Conservation (phyloP, 2,797 vertebrate genomes). For the Cephalopachus bancanus region DNA sequence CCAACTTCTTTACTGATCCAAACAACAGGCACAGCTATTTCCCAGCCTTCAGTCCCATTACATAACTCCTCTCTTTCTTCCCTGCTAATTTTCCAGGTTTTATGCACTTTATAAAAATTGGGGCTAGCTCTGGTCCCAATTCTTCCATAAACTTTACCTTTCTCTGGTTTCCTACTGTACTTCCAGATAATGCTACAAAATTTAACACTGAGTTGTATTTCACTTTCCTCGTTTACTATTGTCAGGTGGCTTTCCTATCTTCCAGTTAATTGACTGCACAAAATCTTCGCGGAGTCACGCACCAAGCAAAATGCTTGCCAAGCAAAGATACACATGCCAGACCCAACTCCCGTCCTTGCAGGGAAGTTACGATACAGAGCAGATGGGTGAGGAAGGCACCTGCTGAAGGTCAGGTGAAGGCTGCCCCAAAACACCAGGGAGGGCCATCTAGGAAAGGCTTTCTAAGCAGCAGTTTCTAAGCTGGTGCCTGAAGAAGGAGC, state of each 20-base stretch:
- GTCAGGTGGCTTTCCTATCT: background rate
- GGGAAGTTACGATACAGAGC: background rate
- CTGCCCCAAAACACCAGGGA: background rate
- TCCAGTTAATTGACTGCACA: background rate
- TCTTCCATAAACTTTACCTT: background rate
- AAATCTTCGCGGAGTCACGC: background rate
- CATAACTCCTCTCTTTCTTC: background rate
- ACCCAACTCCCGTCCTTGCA: background rate
- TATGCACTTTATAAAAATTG: background rate
- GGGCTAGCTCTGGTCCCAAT: background rate
- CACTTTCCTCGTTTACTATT: background rate
- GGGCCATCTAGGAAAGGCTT: background rate
- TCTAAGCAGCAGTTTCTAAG: background rate
- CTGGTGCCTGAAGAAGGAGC: background rate
- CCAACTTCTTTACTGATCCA: background rate
- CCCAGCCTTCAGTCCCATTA: background rate
- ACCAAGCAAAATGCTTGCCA: background rate
- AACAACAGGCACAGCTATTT: background rate
- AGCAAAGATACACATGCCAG: background rate
- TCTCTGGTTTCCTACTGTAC: background rate
- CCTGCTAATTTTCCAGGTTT: background rate
- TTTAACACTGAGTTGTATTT: background rate
- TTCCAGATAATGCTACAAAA: background rate
- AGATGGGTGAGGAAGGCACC: background rate
- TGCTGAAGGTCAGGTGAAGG: accelerated